Conservation (phyloP, 2,888 invertebrate species). For the Caenorhabditis zanzibari region DNA sequence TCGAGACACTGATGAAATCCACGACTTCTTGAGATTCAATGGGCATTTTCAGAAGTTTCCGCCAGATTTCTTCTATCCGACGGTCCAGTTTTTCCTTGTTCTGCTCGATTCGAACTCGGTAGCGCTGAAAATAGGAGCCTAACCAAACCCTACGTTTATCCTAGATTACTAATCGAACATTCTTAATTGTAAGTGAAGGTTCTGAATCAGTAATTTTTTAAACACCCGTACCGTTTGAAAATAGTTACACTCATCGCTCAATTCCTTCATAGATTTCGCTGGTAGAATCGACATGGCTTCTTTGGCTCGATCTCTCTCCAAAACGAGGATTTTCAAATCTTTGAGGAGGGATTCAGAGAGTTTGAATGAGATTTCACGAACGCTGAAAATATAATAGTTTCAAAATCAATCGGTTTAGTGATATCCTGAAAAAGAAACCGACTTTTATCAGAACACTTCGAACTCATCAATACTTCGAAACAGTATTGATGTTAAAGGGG, state of each 20-base stretch:
- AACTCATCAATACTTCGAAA: no score
- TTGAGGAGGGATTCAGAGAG: slow-evolving; percentile 61
- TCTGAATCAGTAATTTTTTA: no score
- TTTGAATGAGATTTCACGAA: slow-evolving; percentile 53
- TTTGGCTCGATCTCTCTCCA: slow-evolving; percentile 68
- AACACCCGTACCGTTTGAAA: slow-evolving; percentile 58
- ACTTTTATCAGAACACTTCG: no score
- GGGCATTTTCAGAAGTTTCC: slow-evolving; percentile 51
- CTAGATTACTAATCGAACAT: no score
- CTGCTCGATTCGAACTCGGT: slow-evolving; percentile 65
- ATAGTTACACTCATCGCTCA: slow-evolving; percentile 62
- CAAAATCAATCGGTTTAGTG: no score
- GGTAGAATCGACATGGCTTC: slow-evolving; percentile 61
- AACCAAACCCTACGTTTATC: no score
- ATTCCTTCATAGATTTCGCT: slow-evolving; percentile 32
- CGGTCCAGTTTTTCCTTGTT: slow-evolving; percentile 69
- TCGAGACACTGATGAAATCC: slow-evolving; percentile 54
- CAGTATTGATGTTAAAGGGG: no score
- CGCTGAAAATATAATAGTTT: slow-evolving; percentile 45
- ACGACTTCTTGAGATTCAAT: slow-evolving; percentile 49
- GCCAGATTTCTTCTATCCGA: slow-evolving; percentile 67
- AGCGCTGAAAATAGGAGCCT: slow-evolving; percentile 56
- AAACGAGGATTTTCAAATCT: slow-evolving; percentile 62
- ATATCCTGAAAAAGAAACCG: no score
- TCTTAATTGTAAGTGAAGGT: no score